phyloP scores from a whole-genome alignment of 1,140 invertebrate genomes.

The Prorops nasuta region DNA sequence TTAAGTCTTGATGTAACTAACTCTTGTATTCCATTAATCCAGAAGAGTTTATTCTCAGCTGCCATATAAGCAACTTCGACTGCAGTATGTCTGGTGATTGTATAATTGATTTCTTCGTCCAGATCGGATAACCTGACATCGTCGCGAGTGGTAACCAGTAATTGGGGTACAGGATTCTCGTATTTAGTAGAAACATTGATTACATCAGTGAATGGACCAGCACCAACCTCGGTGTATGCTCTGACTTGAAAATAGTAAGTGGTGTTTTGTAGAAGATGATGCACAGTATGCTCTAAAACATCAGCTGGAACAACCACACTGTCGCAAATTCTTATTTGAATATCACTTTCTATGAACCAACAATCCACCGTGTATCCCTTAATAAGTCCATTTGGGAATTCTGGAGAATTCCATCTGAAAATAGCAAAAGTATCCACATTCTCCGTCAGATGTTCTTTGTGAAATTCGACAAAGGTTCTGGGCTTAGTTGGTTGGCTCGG shows the following conservation, averaged over 20 bases:
- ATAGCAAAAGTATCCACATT: slow-evolving; percentile 57
- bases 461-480: slow-evolving; percentile 65
- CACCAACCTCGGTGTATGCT: slow-evolving; percentile 75
- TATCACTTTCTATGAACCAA: slow-evolving; percentile 56
- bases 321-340: slow-evolving; percentile 38
- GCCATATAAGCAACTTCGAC: slow-evolving; percentile 64
- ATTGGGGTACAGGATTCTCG: slow-evolving; percentile 73
- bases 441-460: slow-evolving; percentile 44
- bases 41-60: slow-evolving; percentile 75
- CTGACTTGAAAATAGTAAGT: slow-evolving; percentile 79
- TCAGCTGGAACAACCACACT: slow-evolving; percentile 28
- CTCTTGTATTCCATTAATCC: slow-evolving; percentile 80
- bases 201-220: slow-evolving; percentile 65
- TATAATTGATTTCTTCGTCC: slow-evolving; percentile 63
- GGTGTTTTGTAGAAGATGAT: slow-evolving; percentile 60
- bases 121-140: slow-evolving; percentile 72
- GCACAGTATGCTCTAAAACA: slow-evolving; percentile 58
- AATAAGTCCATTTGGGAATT: slow-evolving; percentile 71
- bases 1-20: slow-evolving; percentile 66
- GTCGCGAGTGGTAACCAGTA: slow-evolving; percentile 73
- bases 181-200: slow-evolving; percentile 64
- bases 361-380: slow-evolving; percentile 70
- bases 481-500: slow-evolving; percentile 71
- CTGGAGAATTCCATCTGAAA: slow-evolving; percentile 76
- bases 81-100: slow-evolving; percentile 63